Percentiles rank a stretch among this genome's conserved stretches.
Evolutionary conservation across 2,113 vertebrate species (phyloP).

Genomic region (Tragelaphus scriptus): DNA sequence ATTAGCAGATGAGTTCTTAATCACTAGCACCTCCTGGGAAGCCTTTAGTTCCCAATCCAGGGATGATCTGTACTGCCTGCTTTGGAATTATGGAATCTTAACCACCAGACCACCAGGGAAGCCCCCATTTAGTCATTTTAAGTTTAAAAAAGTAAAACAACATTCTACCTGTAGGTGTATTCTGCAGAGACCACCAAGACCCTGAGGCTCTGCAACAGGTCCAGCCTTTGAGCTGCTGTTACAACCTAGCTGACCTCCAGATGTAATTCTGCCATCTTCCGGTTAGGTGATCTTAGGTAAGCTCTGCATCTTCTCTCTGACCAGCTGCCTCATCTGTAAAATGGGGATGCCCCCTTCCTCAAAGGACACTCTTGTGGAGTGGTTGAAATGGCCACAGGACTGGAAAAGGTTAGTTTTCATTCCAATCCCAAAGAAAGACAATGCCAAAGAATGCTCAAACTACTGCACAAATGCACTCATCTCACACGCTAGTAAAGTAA

Average conservation of each 20-base stretch:
- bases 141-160: background rate
- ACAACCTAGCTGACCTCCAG: background rate
- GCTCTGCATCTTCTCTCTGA: background rate
- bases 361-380: background rate
- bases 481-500: too few relatives aligned
- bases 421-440: too few relatives aligned
- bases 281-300: background rate
- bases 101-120: background rate
- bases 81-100: background rate
- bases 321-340: background rate
- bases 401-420: too few relatives aligned
- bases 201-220: background rate
- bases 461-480: accelerated
- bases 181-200: background rate
- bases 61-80: background rate
- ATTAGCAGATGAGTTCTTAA: background rate
- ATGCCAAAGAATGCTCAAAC: too few relatives aligned
- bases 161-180: background rate
- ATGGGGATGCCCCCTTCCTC: background rate
- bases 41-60: background rate
- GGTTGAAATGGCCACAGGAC: background rate
- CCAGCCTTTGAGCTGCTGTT: background rate
- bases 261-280: background rate
- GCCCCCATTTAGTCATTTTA: background rate
- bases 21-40: background rate